These are phyloP conservation scores for Cyanoderma ruficeps DNA, from an alignment of 2,113 vertebrate species.

Conservation along the genomic window DNA sequence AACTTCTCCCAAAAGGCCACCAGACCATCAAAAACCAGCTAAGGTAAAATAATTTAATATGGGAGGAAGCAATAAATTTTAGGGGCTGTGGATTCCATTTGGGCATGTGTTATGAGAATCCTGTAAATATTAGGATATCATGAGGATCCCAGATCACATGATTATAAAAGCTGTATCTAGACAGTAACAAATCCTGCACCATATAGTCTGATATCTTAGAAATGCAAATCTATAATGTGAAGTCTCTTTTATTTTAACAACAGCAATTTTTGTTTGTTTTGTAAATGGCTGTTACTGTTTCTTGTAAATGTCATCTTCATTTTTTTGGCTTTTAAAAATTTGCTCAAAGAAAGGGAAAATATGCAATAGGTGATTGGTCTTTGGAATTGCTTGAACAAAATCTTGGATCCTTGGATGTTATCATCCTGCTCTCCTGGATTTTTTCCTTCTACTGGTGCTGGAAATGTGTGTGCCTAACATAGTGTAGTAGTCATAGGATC, in stretches of 20 bases:
- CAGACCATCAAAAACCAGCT: background rate
- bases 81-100: background rate
- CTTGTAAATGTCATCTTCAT: background rate
- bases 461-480: background rate
- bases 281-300: background rate
- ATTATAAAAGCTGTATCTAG: background rate
- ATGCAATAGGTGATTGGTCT: background rate
- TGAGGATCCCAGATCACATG: background rate
- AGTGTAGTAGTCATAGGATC: background rate
- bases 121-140: background rate
- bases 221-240: background rate
- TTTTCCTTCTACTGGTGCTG: background rate
- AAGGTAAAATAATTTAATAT: background rate
- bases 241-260: background rate
- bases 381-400: background rate
- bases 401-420: background rate
- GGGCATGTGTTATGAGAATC: background rate
- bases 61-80: background rate
- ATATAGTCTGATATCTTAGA: background rate
- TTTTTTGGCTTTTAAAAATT: background rate
- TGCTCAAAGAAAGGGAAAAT: background rate
- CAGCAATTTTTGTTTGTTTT: background rate
- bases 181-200: background rate
- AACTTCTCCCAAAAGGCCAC: background rate
- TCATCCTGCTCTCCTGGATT: background rate